These are phyloP conservation scores for Scelioninae gen. 1 DNA, from an alignment of 2,888 invertebrate species.

Conservation along the genomic window DNA sequence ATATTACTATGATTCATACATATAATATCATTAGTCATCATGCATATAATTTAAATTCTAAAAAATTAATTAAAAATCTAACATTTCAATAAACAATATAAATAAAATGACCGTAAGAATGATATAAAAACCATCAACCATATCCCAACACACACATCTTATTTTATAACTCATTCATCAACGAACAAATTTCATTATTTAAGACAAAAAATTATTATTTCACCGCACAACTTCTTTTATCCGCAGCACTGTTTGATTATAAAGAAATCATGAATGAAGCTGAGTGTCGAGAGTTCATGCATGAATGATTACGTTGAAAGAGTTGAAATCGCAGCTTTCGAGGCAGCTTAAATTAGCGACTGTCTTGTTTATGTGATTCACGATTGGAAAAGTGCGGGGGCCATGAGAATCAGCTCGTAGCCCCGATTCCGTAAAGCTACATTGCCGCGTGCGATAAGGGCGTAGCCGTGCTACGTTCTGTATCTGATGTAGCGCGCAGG, in stretches of 20 bases:
- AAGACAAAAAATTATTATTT: not conserved
- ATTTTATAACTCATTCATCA: too few species aligned
- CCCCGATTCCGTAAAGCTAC: constrained; percentile 75
- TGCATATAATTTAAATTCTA: too few species aligned
- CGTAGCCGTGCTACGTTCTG: constrained; percentile 71
- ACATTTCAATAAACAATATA: too few species aligned
- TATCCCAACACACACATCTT: too few species aligned
- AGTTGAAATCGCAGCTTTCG: constrained; percentile 17
- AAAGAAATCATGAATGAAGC: constrained; percentile 34
- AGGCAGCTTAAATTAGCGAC: constrained; percentile 52
- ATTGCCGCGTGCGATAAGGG: constrained; percentile 75
- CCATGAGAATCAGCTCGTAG: constrained; percentile 78
- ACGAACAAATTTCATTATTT: too few species aligned
- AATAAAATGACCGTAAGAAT: too few species aligned
- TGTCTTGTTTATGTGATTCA: constrained; percentile 73
- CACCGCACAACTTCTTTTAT: too few species aligned
- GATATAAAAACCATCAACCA: too few species aligned
- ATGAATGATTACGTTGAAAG: constrained; percentile 28
- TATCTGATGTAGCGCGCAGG: constrained; percentile 72
- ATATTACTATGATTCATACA: too few species aligned
- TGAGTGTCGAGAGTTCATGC: constrained; percentile 26
- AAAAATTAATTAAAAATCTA: too few species aligned
- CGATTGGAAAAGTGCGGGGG: constrained; percentile 75
- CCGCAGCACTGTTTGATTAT: constrained; percentile 1
- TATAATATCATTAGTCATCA: too few species aligned